Evolutionary conservation across 2,113 vertebrate species (phyloP), one percentile per base, ranked within the genome.

Genomic region (Scomber colias): DNA sequence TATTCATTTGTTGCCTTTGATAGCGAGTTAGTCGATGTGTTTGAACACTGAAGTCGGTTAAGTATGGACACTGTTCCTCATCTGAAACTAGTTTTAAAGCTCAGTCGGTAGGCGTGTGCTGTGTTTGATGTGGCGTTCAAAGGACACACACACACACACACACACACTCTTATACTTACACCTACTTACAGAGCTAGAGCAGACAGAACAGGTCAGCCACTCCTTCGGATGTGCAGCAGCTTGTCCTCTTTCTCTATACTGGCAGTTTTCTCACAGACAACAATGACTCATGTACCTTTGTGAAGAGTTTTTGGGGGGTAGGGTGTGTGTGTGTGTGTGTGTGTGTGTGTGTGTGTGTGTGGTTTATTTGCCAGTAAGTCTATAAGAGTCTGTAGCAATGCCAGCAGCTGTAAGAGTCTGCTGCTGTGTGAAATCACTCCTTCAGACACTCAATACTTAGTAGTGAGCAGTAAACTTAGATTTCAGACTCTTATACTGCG

Each of bases 141-240:
- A 64, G 35, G 27, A 15, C 69, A 48, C 40, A 8, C 13, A 24
- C 15, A 59, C 40, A 63, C 24, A 71, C 45, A 57, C 24, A 56
- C 16, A 57, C 27, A 44, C 46, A 27, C 24, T 27, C 24, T 27
- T 27, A 27, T 27, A 27, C 24, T 27, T 27, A 27, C 24, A 27
- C 24, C 24, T 27, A 27, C 24, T 27, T 27, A 61, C 59, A 48
- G 31, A 48, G 59, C 70, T 44, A n/a, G 48, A 66, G 54, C 45
- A 68, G 24, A 59, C 60, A 61, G 54, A 78, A 60, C 72, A 77
- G 48, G 71, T 64, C 14, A 11, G 82, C 77, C 92, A 86, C 93
- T 80, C 93, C 92, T 86, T 90, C 68, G 75, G 81, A 92, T 92
- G 80, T 93, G 92, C 90, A 80, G 75, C 83, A 78, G 90, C 92